These are phyloP conservation scores for Polyergus mexicanus DNA, from an alignment of 1,140 invertebrate genomes.

Conservation along the genomic window DNA sequence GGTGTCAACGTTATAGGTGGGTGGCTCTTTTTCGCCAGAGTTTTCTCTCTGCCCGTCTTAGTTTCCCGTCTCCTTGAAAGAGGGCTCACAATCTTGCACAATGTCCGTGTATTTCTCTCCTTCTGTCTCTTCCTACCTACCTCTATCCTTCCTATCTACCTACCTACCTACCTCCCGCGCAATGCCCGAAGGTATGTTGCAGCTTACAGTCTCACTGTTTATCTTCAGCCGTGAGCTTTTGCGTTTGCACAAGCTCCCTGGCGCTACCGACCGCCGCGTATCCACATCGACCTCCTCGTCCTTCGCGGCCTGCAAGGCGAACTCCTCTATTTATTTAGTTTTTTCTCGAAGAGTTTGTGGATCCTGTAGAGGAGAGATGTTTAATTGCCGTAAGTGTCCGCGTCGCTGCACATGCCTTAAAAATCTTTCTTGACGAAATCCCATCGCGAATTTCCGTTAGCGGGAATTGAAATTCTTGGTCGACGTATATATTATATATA, in stretches of 20 bases:
- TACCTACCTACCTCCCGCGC: slow-evolving; percentile 10
- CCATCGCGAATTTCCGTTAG: slow-evolving; percentile 47
- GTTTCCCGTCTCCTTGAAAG: background rate
- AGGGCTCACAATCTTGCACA: background rate
- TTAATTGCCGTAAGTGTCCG: slow-evolving; percentile 75
- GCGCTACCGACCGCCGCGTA: slow-evolving; percentile 57
- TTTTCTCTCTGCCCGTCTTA: slow-evolving; percentile 54
- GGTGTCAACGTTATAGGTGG: slow-evolving; percentile 62
- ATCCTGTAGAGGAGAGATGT: slow-evolving; percentile 67
- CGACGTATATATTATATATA: background rate
- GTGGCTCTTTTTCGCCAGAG: slow-evolving; percentile 49
- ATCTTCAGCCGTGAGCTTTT: slow-evolving; percentile 80
- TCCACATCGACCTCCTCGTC: slow-evolving; percentile 58
- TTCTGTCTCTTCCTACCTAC: slow-evolving; percentile 35
- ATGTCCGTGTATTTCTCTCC: slow-evolving; percentile 50
- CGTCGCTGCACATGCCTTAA: slow-evolving; percentile 58
- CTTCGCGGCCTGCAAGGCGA: slow-evolving; percentile 45
- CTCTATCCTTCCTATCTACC: background rate
- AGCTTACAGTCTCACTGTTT: slow-evolving; percentile 78
- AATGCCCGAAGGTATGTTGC: slow-evolving; percentile 70
- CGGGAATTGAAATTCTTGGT: slow-evolving; percentile 2
- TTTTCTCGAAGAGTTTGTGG: slow-evolving; percentile 69
- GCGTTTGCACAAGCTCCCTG: slow-evolving; percentile 76
- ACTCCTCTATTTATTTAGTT: slow-evolving; percentile 76
- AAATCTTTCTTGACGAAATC: slow-evolving; percentile 49